Conservation (phyloP, 2,888 invertebrate species). For the Halocaridina rubra region DNA sequence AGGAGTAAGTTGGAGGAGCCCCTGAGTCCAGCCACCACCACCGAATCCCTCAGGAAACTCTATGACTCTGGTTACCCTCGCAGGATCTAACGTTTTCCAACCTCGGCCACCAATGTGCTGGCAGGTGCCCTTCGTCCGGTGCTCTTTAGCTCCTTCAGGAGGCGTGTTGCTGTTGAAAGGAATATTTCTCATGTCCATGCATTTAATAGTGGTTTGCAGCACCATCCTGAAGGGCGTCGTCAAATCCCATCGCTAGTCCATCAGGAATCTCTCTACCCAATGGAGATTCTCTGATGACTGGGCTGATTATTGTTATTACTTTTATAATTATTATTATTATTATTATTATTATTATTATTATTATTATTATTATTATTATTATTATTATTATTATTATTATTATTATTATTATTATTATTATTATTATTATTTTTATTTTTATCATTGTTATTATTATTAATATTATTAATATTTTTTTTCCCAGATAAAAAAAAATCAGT, state of each 20-base stretch:
- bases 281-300: slow-evolving; percentile 40
- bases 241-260: slow-evolving; percentile 13
- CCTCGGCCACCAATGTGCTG: slow-evolving; percentile 38
- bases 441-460: too few relatives aligned
- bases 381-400: too few relatives aligned
- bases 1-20: slow-evolving; percentile 75
- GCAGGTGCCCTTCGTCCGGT: slow-evolving; percentile 17
- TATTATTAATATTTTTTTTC: too few relatives aligned
- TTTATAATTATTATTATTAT: too few relatives aligned
- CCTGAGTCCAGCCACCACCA: slow-evolving; percentile 69
- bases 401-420: too few relatives aligned
- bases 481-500: too few relatives aligned
- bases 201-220: slow-evolving; percentile 4
- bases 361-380: too few relatives aligned
- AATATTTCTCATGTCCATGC: not conserved
- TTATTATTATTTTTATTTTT: too few relatives aligned
- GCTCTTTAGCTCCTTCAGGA: slow-evolving; percentile 16
- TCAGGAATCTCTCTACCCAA: slow-evolving; percentile 49
- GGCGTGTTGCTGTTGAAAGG: not conserved
- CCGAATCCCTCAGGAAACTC: slow-evolving; percentile 85
- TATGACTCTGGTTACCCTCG: slow-evolving; percentile 76
- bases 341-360: too few relatives aligned
- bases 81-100: slow-evolving; percentile 57
- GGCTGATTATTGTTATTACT: too few relatives aligned
- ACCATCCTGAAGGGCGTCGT: not conserved